Evolutionary conservation across 2,888 invertebrate species (phyloP).

Genomic region (Phrixothrix hirtus): DNA sequence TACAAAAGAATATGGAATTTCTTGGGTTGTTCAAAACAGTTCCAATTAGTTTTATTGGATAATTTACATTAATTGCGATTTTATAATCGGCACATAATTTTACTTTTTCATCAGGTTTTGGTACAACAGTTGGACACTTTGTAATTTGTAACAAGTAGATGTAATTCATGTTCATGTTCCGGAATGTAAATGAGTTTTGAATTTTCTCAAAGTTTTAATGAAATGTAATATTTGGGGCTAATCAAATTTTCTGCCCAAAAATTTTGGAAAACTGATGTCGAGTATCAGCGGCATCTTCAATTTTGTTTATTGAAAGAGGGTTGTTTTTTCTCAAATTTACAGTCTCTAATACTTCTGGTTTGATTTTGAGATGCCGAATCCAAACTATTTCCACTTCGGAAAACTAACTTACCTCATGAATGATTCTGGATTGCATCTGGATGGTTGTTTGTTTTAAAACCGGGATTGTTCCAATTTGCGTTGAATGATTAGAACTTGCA

Average conservation of each 20-base stretch:
- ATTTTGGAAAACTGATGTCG: constrained; percentile 16
- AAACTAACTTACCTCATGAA: constrained; percentile 1
- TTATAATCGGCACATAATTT: no score
- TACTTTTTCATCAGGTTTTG: constrained; percentile 31
- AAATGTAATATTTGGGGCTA: constrained; percentile 24
- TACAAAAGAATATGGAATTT: no score
- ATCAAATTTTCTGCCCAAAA: constrained; percentile 30
- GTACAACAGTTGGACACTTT: constrained; percentile 9
- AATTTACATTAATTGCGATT: constrained; percentile 30
- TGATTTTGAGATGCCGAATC: constrained; percentile 6
- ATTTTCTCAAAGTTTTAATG: constrained; percentile 32
- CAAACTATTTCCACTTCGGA: constrained; percentile 1
- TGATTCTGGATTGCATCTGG: constrained; percentile 2
- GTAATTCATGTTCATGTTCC: neutral
- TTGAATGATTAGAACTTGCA: constrained; percentile 5
- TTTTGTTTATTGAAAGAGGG: neutral
- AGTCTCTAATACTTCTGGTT: constrained; percentile 30
- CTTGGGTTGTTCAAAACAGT: no score
- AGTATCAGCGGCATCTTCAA: no score
- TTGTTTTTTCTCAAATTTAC: neutral
- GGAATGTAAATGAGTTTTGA: constrained; percentile 29
- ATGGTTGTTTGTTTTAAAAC: constrained; percentile 4
- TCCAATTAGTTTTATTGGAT: constrained; percentile 26
- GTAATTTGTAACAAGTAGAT: neutral
- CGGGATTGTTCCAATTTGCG: neutral